Evolutionary conservation across 2,113 vertebrate genomes (phyloP), one percentile per base, ranked within the genome.

Genomic region (Cyphomyrus discorhynchus): DNA sequence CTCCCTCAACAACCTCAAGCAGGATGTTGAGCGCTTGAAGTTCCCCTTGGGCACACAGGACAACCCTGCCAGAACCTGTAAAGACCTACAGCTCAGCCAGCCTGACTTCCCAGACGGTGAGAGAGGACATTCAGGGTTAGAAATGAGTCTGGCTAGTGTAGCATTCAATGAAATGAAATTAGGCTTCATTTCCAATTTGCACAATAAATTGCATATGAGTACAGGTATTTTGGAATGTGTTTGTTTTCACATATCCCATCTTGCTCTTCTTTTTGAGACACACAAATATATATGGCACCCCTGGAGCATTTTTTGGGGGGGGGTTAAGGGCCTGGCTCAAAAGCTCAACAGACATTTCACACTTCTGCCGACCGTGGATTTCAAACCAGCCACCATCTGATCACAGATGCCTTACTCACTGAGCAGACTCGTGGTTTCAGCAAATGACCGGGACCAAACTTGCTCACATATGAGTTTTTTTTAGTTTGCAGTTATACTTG

Each of bases 21-120:
- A 98, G 91, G 97, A 99, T 90, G 98, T 99, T 0, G 98, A 99
- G 92, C 96, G 97, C 62, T 98, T 99, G 97, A 99, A 99, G 92
- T 99, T 97, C 91, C 98, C 98, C 0, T 94, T 98, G 96, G 98
- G 98, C 53, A 98, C 98, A 0, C 97, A 98, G 91, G 98, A 96
- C 87, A 99, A 99, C 90, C 98, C 98, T 5, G 97, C 97, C 86
- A 95, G 98, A 88, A 99, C 98, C 56, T 99, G 98, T 94, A 99
- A 98, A 85, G 98, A 99, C 92, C 94, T 99, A 92, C 97, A 97
- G 1, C 97, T 99, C 90, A 98, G 97, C 93, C 98, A 99, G 92
- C 97, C 98, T 0, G 97, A 99, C 92, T 98, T 97, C 94, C 97
- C 97, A 46, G 97, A 99, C 0, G 98, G 98, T 99, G 96, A 2